Evolutionary conservation across 1,140 invertebrate species (phyloP).

Genomic region (Drosophila obscura): DNA sequence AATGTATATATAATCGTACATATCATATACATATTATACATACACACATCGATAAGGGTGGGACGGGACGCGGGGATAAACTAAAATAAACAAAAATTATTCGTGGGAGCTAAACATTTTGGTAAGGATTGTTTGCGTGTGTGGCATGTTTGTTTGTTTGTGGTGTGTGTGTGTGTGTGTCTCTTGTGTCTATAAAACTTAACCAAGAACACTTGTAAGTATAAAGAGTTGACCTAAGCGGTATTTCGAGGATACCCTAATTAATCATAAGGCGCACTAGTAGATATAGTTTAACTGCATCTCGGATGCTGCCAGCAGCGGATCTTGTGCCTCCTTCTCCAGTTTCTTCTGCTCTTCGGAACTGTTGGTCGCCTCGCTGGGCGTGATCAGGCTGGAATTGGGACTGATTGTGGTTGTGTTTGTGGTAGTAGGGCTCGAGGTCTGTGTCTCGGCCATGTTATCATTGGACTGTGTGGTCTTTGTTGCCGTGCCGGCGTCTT

Average conservation of each 20-base stretch:
- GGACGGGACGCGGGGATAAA: slow-evolving; percentile 2
- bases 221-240: slow-evolving; percentile 47
- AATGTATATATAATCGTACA: slow-evolving; percentile 32
- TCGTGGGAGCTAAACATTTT: slow-evolving; percentile 29
- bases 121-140: slow-evolving; percentile 56
- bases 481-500: slow-evolving; percentile 9
- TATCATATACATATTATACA: slow-evolving; percentile 31
- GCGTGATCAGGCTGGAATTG: slow-evolving; percentile 12
- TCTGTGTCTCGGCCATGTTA: slow-evolving; percentile 20
- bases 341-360: slow-evolving; percentile 18
- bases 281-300: slow-evolving; percentile 53
- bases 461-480: slow-evolving; percentile 20
- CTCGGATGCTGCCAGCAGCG: slow-evolving; percentile 70
- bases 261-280: slow-evolving; percentile 64
- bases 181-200: slow-evolving; percentile 49
- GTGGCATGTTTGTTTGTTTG: not conserved
- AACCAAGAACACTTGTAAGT: slow-evolving; percentile 60
- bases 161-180: slow-evolving; percentile 8
- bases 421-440: slow-evolving; percentile 22
- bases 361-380: slow-evolving; percentile 6
- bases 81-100: slow-evolving; percentile 34
- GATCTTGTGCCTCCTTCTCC: slow-evolving; percentile 47
- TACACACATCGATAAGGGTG: slow-evolving; percentile 35
- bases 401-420: slow-evolving; percentile 28
- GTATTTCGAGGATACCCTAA: slow-evolving; percentile 53